Conservation (phyloP, 2,113 vertebrate genomes). For the Lota lota region DNA sequence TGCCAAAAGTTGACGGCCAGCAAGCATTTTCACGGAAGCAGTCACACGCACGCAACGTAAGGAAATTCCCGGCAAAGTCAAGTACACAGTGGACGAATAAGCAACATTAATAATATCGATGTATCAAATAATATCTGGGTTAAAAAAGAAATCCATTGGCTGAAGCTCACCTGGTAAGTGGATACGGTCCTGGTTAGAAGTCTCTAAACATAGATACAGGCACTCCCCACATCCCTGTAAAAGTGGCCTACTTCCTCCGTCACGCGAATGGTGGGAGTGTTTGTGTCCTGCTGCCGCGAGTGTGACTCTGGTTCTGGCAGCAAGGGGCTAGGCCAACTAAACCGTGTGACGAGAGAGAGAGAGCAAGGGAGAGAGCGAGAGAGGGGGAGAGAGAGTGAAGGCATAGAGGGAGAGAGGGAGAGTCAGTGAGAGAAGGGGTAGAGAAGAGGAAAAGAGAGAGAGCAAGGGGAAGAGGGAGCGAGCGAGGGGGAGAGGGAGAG, state of each 20-base stretch:
- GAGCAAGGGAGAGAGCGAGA: background rate
- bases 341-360: constrained; percentile 40
- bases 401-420: background rate
- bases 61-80: background rate
- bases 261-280: constrained; percentile 59
- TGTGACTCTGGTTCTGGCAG: constrained; percentile 36
- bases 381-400: no score
- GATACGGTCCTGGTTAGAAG: constrained; percentile 60
- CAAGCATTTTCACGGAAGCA: no score
- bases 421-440: constrained; percentile 10
- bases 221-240: constrained; percentile 60
- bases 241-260: constrained; percentile 67
- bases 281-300: constrained; percentile 24
- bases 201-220: constrained; percentile 52
- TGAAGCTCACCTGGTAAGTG: constrained; percentile 57
- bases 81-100: background rate
- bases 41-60: no score
- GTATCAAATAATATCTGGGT: background rate
- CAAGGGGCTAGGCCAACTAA: constrained; percentile 58
- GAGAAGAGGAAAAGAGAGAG: constrained; percentile 17
- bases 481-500: no score
- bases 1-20: background rate
- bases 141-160: constrained; percentile 8
- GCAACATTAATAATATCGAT: background rate
- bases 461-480: background rate